A percentile compares a stretch with the other conserved stretches of the same genome.
phyloP scores from a whole-genome alignment of 2,888 invertebrate species.

The Toxonevra muliebris region DNA sequence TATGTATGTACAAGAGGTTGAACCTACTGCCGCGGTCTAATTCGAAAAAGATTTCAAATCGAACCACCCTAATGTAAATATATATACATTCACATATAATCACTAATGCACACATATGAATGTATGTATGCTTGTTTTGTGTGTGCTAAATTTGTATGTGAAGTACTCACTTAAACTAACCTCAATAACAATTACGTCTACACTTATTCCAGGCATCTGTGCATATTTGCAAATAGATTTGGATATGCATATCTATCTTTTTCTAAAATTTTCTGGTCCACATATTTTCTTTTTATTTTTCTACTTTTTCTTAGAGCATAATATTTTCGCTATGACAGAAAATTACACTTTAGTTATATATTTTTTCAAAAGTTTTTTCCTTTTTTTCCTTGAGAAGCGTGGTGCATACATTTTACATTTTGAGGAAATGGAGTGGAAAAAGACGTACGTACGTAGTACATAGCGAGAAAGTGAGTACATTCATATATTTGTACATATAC shows the following conservation, averaged over 20 bases:
- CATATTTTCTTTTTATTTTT: conserved; percentile 1
- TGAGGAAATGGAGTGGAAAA: conserved; percentile 24
- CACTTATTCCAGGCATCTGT: conserved; percentile 8
- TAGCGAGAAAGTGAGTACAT: too few species aligned
- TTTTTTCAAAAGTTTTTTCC: not conserved
- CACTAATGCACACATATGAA: conserved; percentile 12
- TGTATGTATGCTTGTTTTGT: conserved; percentile 4
- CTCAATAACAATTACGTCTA: conserved; percentile 27
- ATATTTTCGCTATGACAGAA: conserved; percentile 3
- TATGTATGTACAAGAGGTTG: too few species aligned
- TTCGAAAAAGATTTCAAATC: too few species aligned
- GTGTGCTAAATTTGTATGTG: not conserved
- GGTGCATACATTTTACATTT: not conserved
- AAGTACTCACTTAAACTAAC: conserved; percentile 20
- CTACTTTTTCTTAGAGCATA: not conserved
- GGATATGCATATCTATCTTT: conserved; percentile 3
- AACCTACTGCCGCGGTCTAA: not conserved
- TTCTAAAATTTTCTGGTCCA: conserved; percentile 7
- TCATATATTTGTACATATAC: conserved; percentile 1
- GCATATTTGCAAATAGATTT: conserved; percentile 10
- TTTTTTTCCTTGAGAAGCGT: not conserved
- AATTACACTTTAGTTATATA: not conserved
- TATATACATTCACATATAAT: conserved; percentile 10
- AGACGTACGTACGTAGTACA: not conserved
- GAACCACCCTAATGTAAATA: not conserved